Conservation (phyloP, 1,140 invertebrate genomes). For the Drosophila baimaii region DNA sequence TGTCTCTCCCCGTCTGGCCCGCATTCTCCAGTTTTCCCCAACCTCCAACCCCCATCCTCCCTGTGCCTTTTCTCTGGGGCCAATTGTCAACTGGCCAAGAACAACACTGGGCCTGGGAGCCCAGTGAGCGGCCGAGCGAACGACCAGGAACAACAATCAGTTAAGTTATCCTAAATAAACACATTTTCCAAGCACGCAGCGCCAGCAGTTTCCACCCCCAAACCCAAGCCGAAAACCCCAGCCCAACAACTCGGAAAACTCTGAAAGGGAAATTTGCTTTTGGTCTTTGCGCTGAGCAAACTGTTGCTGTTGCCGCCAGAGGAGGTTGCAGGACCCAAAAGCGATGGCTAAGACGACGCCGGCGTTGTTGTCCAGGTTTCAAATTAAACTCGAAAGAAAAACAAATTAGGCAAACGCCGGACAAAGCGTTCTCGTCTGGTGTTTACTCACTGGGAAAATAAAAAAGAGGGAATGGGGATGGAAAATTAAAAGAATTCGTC, state of each 20-base stretch:
- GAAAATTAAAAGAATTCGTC: slow-evolving; percentile 42
- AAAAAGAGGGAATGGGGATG: too few species aligned
- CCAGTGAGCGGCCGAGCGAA: too few species aligned
- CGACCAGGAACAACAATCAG: slow-evolving; percentile 46
- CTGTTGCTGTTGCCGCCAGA: slow-evolving; percentile 69
- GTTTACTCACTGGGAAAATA: slow-evolving; percentile 53
- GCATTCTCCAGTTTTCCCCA: not conserved
- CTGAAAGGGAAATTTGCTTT: slow-evolving; percentile 64
- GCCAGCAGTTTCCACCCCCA: slow-evolving; percentile 51
- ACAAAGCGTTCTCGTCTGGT: slow-evolving; percentile 72
- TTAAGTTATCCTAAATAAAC: slow-evolving; percentile 83
- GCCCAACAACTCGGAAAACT: slow-evolving; percentile 8
- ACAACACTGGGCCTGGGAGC: slow-evolving; percentile 27
- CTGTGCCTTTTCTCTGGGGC: slow-evolving; percentile 19
- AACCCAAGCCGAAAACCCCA: not conserved
- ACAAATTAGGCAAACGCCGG: slow-evolving; percentile 77
- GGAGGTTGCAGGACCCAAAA: slow-evolving; percentile 24
- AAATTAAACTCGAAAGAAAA: slow-evolving; percentile 81
- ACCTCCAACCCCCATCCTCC: not conserved
- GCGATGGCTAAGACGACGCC: not conserved
- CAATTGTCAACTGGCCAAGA: slow-evolving; percentile 72
- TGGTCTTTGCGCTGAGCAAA: slow-evolving; percentile 62
- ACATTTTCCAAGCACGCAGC: slow-evolving; percentile 75
- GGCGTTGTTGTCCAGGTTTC: slow-evolving; percentile 60
- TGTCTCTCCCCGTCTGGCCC: slow-evolving; percentile 2